Evolutionary conservation across 2,797 vertebrate species (phyloP), one percentile per base, ranked within the genome.

Genomic region (Lemur catta): DNA sequence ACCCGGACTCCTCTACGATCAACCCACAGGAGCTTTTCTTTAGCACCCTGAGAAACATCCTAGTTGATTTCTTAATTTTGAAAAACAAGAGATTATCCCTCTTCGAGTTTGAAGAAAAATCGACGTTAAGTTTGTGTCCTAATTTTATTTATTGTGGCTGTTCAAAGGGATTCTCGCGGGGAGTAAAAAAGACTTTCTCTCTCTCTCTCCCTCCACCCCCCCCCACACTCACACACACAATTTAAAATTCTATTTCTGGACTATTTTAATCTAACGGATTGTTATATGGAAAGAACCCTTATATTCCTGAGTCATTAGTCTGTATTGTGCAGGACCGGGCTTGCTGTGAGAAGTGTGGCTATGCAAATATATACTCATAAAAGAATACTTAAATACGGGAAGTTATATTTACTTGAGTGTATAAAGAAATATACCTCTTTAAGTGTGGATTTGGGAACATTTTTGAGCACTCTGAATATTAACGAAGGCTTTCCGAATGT

Each of bases 31-130:
- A 75, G 65, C 26, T 61, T 12, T 69, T 94, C n/a, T 69, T 90
- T 88, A 84, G 74, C 30, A 78, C 59, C 71, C 38, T 26, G 22
- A n/a, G 35, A 92, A 87, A 75, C 65, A 74, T 72, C 89, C 57
- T 48, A 48, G 30, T 59, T 93, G 71, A 57, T 50, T 78, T 91
- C 24, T 50, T 82, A 87, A 88, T 92, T 92, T 82, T 93, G 86
- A 97, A 91, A 96, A 96, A 82, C 65, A 69, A 84, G 38, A 81
- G 59, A 93, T 82, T 69, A 65, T 57, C 26, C 28, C 48, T 93
- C 26, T 96, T 84, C 12, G 74, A 84, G 41, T 86, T 96, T 48
- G 72, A 30, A 69, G 74, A 63, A 84, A 91, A 48, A 48, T 28
- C 15, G 20, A 89, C 14, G 1, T 92, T 82, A 95, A 92, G 74